These are phyloP conservation scores for Drosophila affinis DNA, from an alignment of 2,888 invertebrate genomes.

Conservation along the genomic window DNA sequence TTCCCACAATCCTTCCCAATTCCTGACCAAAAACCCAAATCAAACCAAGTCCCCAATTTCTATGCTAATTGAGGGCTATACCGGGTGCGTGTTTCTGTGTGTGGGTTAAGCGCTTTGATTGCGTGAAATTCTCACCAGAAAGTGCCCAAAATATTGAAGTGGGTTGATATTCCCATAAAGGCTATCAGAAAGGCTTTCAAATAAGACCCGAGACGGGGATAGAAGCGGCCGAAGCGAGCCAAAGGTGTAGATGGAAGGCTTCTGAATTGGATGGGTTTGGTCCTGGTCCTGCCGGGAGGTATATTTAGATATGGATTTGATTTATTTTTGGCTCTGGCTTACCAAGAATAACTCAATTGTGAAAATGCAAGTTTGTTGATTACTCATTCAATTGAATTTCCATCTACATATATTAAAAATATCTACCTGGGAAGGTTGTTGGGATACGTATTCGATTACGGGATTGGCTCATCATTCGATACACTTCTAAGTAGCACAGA, in stretches of 20 bases:
- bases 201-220: conserved; percentile 1
- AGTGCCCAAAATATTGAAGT: conserved; percentile 30
- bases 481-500: too few species aligned
- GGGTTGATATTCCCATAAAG: conserved; percentile 24
- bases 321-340: conserved; percentile 6
- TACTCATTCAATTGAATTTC: background rate
- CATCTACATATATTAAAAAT: background rate
- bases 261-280: background rate
- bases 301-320: background rate
- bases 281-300: background rate
- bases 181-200: conserved; percentile 27
- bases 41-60: conserved; percentile 68
- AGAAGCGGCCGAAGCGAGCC: conserved; percentile 5
- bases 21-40: conserved; percentile 55
- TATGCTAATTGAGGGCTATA: conserved; percentile 73
- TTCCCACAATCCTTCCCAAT: background rate
- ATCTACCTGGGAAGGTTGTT: background rate
- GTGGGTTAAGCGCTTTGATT: conserved; percentile 39
- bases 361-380: background rate
- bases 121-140: conserved; percentile 33
- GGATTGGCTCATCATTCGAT: too few species aligned
- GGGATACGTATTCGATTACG: too few species aligned
- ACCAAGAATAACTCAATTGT: background rate
- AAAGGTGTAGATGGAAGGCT: background rate
- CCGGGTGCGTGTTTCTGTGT: background rate